Percentiles rank a stretch among this genome's conserved stretches.
phyloP scores from a whole-genome alignment of 2,113 vertebrate species.

The Scatophagus argus region DNA sequence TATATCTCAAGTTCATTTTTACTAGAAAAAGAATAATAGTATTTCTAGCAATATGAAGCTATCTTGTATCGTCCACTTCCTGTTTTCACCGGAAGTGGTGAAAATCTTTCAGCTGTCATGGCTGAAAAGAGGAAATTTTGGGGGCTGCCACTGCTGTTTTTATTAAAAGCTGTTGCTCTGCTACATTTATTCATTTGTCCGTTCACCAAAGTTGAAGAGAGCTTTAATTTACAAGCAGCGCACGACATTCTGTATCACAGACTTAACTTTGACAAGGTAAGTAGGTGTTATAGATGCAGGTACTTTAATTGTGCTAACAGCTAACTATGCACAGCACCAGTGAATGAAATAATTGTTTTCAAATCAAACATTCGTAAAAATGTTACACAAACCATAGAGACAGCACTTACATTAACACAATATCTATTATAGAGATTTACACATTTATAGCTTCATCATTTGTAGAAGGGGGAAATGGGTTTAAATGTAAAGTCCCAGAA shows the following conservation, averaged over 20 bases:
- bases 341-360: not conserved
- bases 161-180: constrained; percentile 80
- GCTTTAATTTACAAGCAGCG: constrained; percentile 93
- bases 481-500: not conserved
- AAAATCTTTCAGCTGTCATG: constrained; percentile 73
- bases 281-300: constrained; percentile 1
- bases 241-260: constrained; percentile 94
- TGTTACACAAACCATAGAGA: not conserved
- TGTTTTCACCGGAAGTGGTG: constrained; percentile 51
- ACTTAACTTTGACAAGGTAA: constrained; percentile 89
- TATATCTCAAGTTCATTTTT: rapidly evolving
- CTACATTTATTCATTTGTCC: constrained; percentile 90
- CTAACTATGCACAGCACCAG: constrained; percentile 9
- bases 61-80: constrained; percentile 16
- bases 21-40: not conserved
- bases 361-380: not conserved
- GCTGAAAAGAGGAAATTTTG: constrained; percentile 80
- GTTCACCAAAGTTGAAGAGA: constrained; percentile 97
- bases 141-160: constrained; percentile 73
- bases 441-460: not conserved
- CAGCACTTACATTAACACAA: not conserved
- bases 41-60: not conserved
- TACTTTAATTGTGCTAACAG: constrained; percentile 5
- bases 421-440: not conserved
- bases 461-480: not conserved